These are phyloP conservation scores for Nephrotoma appendiculata DNA, from an alignment of 2,888 invertebrate genomes.

Conservation along the genomic window DNA sequence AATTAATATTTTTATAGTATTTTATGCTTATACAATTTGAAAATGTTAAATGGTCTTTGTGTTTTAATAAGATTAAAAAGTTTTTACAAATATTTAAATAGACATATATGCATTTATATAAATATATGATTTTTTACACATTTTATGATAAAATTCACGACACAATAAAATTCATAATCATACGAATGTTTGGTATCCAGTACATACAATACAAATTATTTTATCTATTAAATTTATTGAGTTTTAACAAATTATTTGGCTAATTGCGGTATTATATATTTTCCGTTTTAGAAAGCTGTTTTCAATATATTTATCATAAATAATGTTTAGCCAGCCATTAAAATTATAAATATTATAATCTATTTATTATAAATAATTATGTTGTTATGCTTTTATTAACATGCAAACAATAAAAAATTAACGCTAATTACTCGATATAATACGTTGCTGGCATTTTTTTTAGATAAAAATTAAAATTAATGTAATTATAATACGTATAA, in stretches of 20 bases:
- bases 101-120: too few species aligned
- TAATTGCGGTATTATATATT: neutral
- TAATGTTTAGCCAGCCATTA: neutral
- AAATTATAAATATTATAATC: neutral
- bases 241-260: neutral
- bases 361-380: neutral
- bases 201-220: neutral
- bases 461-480: neutral
- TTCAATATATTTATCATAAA: too few species aligned
- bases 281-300: neutral
- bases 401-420: neutral
- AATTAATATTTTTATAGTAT: neutral
- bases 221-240: neutral
- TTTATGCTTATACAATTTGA: neutral
- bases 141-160: neutral
- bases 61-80: neutral
- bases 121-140: neutral
- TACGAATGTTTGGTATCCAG: neutral
- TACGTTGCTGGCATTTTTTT: neutral
- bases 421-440: neutral
- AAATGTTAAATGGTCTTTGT: neutral
- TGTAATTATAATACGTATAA: neutral
- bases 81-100: neutral
- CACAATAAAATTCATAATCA: neutral
- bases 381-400: neutral